These are phyloP conservation scores for Momotus momota DNA, from an alignment of 2,797 vertebrate genomes.

Conservation along the genomic window DNA sequence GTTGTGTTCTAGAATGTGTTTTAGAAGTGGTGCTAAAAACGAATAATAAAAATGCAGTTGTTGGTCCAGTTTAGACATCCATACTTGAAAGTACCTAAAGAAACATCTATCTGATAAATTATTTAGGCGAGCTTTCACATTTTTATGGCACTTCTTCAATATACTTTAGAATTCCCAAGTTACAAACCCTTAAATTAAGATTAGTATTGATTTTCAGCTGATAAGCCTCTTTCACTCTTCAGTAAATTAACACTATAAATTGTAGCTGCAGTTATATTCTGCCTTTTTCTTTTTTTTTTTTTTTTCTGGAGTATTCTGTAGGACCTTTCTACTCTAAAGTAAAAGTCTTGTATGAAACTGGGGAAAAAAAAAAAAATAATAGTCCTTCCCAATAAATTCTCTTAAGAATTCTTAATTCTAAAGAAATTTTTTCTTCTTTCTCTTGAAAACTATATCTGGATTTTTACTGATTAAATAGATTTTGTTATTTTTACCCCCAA, in stretches of 20 bases:
- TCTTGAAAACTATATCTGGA: background rate
- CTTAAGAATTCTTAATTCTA: background rate
- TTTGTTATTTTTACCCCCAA: background rate
- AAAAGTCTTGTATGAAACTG: background rate
- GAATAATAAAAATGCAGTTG: background rate
- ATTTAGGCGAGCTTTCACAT: background rate
- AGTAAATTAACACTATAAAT: constrained; percentile 5
- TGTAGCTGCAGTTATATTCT: background rate
- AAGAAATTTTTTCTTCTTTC: background rate
- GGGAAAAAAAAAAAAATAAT: background rate
- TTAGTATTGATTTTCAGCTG: background rate
- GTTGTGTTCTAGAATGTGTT: background rate
- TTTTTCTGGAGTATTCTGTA: background rate
- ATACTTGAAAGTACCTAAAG: background rate
- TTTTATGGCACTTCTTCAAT: background rate
- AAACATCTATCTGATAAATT: background rate
- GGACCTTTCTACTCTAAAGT: background rate
- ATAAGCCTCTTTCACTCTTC: background rate
- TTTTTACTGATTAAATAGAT: background rate
- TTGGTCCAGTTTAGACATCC: background rate
- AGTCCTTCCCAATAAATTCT: background rate
- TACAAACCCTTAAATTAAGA: background rate
- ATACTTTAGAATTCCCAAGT: background rate
- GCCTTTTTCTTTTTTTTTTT: no score
- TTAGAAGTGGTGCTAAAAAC: background rate